These are phyloP conservation scores for Brachionus manjavacas DNA, from an alignment of 1,140 invertebrate species.

Conservation along the genomic window DNA sequence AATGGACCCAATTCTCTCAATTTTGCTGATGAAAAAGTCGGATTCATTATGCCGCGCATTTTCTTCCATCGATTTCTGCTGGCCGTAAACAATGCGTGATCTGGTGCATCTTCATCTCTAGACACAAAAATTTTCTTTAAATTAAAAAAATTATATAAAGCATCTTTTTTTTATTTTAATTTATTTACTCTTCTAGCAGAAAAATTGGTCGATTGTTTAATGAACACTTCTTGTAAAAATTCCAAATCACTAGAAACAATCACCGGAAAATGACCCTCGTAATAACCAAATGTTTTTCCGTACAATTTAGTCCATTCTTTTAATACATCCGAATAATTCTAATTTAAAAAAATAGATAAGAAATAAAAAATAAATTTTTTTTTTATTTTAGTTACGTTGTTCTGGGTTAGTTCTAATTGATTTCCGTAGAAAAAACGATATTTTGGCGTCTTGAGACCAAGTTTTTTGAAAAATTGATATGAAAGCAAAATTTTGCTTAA, in stretches of 20 bases:
- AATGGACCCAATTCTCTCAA: slow-evolving; percentile 57
- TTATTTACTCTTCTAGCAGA: slow-evolving; percentile 54
- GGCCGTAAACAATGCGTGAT: slow-evolving; percentile 47
- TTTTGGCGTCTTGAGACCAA: not conserved
- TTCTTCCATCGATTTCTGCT: slow-evolving; percentile 60
- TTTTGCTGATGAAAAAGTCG: slow-evolving; percentile 63
- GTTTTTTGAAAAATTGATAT: slow-evolving; percentile 10
- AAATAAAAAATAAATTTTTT: not conserved
- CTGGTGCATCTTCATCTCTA: not conserved
- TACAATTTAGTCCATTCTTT: slow-evolving; percentile 54
- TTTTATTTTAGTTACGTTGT: slow-evolving; percentile 39
- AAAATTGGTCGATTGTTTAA: slow-evolving; percentile 58
- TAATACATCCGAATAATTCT: slow-evolving; percentile 2
- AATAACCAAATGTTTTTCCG: slow-evolving; percentile 57
- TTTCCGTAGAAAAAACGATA: slow-evolving; percentile 35
- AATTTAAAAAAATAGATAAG: not conserved
- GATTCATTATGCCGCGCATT: slow-evolving; percentile 61
- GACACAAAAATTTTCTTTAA: not conserved
- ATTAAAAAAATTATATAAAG: not conserved
- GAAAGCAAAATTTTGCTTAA: slow-evolving; percentile 1
- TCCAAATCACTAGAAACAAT: slow-evolving; percentile 56
- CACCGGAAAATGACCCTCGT: slow-evolving; percentile 54
- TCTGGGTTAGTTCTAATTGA: not conserved
- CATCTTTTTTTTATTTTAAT: not conserved
- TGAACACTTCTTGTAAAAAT: slow-evolving; percentile 56